Evolutionary conservation across 2,888 invertebrate genomes (phyloP), one percentile per base, ranked within the genome.

Genomic region (Pristionchus exspectatus): DNA sequence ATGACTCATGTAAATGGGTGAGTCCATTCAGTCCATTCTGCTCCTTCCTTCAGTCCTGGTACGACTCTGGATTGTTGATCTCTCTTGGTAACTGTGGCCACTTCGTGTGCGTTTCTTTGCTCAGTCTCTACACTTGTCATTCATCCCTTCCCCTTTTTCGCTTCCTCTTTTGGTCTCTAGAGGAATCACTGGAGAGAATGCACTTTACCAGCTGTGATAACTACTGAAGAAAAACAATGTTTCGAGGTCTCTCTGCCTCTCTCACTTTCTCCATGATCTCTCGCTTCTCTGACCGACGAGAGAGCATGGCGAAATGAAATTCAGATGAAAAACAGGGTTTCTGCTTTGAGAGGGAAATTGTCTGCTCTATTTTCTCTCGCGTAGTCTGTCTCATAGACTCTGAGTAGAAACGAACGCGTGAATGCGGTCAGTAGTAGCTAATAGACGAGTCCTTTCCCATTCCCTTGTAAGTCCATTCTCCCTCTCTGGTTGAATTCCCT

Each of bases 121-220:
- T 74, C 74, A 38, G 18, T 81, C n/a, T 54, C 81, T 81, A 81
- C 81, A 38, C 24, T 27, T 16, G 81, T 81, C 38, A 44, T 44
- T 81, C 63, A 81, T 81, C 81, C 50, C 50, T 50, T 30, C 50
- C 44, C 50, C 77, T 9, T 69, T 30, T 38, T 77, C 24, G 10
- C 38, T 50, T 81, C 50, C 81, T 81, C 54, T 81, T 81, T 81
- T n/a, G n/a, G n/a, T 50, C 81, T 81, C 81, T 50, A 50, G 81
- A 44, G 81, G 50, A 81, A 81, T 72, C 30, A 72, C 30, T 27
- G 81, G n/a, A 44, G 24, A n/a, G 10, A 33, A 44, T 81, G 81
- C n/a, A 77, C 27, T 81, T 81, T 27, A n/a, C 27, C 81, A n/a
- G 38, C 50, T 50, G n/a, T 18, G 24, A 5, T 7, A 33, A 74